Base-by-base conservation (phyloP, 2,797 vertebrate species). In the Sebastes diploproa region DNA sequence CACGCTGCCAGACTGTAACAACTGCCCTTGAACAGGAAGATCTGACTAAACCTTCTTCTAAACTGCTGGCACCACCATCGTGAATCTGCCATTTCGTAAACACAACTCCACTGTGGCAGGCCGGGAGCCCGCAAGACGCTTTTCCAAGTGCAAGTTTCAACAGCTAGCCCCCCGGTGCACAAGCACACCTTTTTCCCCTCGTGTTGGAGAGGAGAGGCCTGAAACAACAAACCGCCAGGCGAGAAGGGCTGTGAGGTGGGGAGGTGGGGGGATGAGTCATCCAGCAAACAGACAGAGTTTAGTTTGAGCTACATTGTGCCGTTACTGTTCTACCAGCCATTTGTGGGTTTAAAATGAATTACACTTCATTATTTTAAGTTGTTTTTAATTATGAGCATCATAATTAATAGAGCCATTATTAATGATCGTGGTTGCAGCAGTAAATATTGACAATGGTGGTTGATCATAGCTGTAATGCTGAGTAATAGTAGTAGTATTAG, bases 141-240 rank as follows among this genome's bases (percentile, higher is more conserved):
- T 86, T 89, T 93, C 91, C 90, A 90, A 94, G 85, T 78, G 88
- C 91, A 91, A 91, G 91, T 94, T 92, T 90, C 91, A 85, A 93
- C 93, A 93, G 87, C 88, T 68, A 83, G 78, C 67, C 63, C 63
- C 65, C 68, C 1, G 14, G 71, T 23, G 72, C 90, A 94, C 92
- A 94, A 93, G 92, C 88, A 91, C 93, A 92, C 92, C 92, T 92
- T 93, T 90, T 89, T 84, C 85, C 85, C 32, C 86, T 86, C 72
- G 74, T 79, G 88, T 27, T 84, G 88, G 77, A 90, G 85, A 90
- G 86, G 84, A 90, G 92, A 93, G 90, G 93, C 87, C 91, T 94
- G 88, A 91, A 94, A 91, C 86, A 94, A 95, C 93, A 95, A 94
- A 94, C 91, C 81, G 16, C 86, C 83, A 46, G 82, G 85, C 63